Percentiles rank a stretch among this genome's conserved stretches.
phyloP scores from a whole-genome alignment of 2,113 vertebrate species.

The Channa argus region DNA sequence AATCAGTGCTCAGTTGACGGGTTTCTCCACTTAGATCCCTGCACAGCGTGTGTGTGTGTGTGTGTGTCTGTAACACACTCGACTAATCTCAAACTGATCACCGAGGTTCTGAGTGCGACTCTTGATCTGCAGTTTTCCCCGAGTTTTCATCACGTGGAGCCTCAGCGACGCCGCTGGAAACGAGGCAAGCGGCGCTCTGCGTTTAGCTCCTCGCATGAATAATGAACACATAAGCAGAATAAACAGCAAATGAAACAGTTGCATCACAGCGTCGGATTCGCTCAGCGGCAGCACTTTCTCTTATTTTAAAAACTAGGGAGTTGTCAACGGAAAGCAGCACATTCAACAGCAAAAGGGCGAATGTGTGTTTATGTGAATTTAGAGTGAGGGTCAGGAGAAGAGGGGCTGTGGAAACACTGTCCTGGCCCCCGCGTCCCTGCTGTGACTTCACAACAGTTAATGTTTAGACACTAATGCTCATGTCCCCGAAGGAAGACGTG shows the following conservation, averaged over 20 bases:
- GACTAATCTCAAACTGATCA: conserved; percentile 10
- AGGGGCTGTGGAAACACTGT: background rate
- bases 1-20: conserved; percentile 3
- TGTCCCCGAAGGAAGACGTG: no score
- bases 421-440: background rate
- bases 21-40: conserved; percentile 6
- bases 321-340: conserved; percentile 7
- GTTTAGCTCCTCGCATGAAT: conserved; percentile 5
- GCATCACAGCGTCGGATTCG: conserved; percentile 49
- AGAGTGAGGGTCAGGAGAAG: background rate
- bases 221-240: conserved; percentile 30
- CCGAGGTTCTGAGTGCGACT: conserved; percentile 1
- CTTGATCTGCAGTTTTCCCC: conserved; percentile 38
- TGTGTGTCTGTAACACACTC: background rate
- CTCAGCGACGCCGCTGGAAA: background rate
- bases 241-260: conserved; percentile 50
- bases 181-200: conserved; percentile 1
- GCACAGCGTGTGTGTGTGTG: background rate
- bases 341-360: background rate
- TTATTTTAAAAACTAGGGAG: conserved; percentile 38
- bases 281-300: conserved; percentile 13
- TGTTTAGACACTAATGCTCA: background rate
- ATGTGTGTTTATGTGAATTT: background rate
- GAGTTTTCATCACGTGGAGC: conserved; percentile 41
- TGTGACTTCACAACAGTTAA: background rate